Conservation (phyloP, 2,113 vertebrate genomes). For the Phycodurus eques region DNA sequence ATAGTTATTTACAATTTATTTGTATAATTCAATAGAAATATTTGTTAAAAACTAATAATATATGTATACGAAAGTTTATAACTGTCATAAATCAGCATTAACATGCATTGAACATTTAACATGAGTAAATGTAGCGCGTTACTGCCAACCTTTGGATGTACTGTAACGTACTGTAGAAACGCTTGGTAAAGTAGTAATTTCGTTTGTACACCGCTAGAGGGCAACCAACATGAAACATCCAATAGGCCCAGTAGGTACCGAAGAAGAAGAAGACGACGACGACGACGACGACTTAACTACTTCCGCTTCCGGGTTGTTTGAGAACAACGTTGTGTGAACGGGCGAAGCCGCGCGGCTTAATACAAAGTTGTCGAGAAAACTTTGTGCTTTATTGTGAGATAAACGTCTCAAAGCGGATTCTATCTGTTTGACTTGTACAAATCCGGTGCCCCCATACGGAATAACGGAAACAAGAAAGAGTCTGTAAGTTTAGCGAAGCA, state of each 20-base stretch:
- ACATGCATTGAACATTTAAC: too few species aligned
- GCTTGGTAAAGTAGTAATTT: not conserved
- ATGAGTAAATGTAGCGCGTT: too few species aligned
- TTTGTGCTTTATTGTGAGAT: not conserved
- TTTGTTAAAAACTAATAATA: too few species aligned
- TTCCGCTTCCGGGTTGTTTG: conserved; percentile 62
- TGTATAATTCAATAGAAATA: too few species aligned
- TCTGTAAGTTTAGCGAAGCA: not conserved
- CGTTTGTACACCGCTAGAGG: conserved; percentile 1
- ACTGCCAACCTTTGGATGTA: too few species aligned
- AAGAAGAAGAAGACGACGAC: conserved; percentile 20
- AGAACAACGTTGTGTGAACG: conserved; percentile 65
- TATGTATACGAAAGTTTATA: too few species aligned
- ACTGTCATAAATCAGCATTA: too few species aligned
- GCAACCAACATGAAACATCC: not conserved
- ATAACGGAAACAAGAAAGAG: not conserved
- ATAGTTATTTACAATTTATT: too few species aligned
- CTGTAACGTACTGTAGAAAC: not conserved
- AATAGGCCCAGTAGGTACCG: not conserved
- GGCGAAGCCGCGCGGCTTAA: conserved; percentile 29
- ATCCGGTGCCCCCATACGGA: not conserved
- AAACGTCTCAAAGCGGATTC: not conserved
- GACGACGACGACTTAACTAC: accelerated
- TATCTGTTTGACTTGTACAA: not conserved
- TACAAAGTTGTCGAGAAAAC: conserved; percentile 41